Evolutionary conservation across 2,113 vertebrate genomes (phyloP).

Genomic region (Petaurus breviceps): DNA sequence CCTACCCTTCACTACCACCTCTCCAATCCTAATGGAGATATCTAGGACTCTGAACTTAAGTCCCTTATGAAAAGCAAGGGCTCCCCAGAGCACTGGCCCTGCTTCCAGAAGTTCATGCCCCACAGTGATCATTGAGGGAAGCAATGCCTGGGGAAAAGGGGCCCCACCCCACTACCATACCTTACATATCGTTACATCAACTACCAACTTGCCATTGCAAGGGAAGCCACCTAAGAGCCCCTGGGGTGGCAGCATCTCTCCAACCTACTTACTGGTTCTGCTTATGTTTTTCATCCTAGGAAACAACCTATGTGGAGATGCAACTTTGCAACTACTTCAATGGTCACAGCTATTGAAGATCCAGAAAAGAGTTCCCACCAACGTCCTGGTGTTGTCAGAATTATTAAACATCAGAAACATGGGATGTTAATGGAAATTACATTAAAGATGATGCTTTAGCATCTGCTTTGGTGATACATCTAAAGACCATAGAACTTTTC

Average conservation of each 20-base stretch:
- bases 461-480: not conserved
- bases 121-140: not conserved
- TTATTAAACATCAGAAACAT: not conserved
- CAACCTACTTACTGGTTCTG: not conserved
- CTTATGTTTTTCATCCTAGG: not conserved
- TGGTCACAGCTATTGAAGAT: not conserved
- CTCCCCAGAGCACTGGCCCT: not conserved
- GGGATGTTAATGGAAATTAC: not conserved
- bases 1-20: not conserved
- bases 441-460: not conserved
- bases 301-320: not conserved
- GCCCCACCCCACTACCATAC: too few relatives aligned
- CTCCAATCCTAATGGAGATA: not conserved
- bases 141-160: not conserved
- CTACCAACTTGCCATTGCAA: not conserved
- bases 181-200: not conserved
- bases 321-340: not conserved
- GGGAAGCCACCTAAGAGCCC: not conserved
- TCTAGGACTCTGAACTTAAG: not conserved
- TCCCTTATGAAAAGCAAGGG: not conserved
- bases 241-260: not conserved
- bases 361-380: not conserved
- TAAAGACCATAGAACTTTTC: not conserved
- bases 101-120: not conserved
- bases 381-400: not conserved